A percentile compares a stretch with the other conserved stretches of the same genome.
Evolutionary conservation across 2,888 invertebrate genomes (phyloP).

Genomic region (Erynnis tages): DNA sequence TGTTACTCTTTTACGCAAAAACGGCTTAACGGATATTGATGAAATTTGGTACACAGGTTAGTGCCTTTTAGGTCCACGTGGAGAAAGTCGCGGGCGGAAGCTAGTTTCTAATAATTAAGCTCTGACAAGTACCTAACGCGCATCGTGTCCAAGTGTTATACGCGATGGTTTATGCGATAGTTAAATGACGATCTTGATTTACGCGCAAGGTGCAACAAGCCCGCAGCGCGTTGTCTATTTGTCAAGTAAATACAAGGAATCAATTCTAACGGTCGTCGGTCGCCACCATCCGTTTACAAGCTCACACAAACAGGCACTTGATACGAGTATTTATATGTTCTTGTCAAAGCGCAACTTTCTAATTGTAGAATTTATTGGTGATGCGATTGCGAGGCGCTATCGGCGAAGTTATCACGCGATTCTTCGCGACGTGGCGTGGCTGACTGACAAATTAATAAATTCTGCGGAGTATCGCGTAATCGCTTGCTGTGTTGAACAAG

Average conservation of each 20-base stretch:
- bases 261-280: conserved; percentile 8
- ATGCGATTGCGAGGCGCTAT: conserved; percentile 11
- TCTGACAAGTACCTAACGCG: no score
- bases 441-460: conserved; percentile 13
- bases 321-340: conserved; percentile 18
- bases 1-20: no score
- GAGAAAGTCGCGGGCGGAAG: no score
- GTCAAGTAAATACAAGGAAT: conserved; percentile 14
- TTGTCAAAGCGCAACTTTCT: conserved; percentile 24
- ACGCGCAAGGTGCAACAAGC: neutral
- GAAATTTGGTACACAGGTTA: no score
- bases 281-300: conserved; percentile 19
- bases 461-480: neutral
- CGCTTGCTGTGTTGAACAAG: neutral
- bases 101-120: no score
- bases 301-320: conserved; percentile 6
- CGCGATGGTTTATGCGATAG: neutral
- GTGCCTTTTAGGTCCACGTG: no score
- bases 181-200: neutral
- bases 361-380: conserved; percentile 16
- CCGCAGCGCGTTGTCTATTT: neutral
- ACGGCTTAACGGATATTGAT: no score
- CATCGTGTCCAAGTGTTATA: no score
- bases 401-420: neutral
- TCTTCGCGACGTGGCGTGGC: neutral